These are phyloP conservation scores for Diarsia rubi DNA, from an alignment of 2,888 invertebrate genomes.

Conservation along the genomic window DNA sequence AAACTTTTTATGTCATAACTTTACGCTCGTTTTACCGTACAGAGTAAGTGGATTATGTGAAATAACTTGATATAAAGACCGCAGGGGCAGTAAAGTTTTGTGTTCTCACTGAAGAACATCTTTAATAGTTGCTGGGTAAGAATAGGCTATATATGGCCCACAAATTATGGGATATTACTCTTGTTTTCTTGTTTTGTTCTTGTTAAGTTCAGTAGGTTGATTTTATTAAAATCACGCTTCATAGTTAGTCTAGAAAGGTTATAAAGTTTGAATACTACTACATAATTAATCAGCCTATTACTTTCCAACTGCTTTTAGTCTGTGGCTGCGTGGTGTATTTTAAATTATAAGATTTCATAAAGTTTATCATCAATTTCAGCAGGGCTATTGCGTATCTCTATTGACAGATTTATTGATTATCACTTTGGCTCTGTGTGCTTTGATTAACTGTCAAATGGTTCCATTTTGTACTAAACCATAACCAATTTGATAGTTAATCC, in stretches of 20 bases:
- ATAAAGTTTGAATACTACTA: not conserved
- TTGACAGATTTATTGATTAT: too few relatives aligned
- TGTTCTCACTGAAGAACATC: not conserved
- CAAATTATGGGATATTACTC: not conserved
- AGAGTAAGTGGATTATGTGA: conserved; percentile 52
- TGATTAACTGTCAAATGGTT: too few relatives aligned
- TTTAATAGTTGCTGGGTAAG: not conserved
- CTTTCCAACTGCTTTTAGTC: not conserved
- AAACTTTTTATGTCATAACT: conserved; percentile 57
- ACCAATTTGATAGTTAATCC: too few relatives aligned
- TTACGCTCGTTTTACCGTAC: conserved; percentile 44
- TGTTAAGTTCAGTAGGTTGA: too few relatives aligned
- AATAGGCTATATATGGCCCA: not conserved
- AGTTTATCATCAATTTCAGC: too few relatives aligned
- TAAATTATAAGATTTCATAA: not conserved
- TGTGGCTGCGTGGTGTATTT: not conserved
- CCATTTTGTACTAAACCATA: too few relatives aligned
- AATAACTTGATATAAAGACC: conserved; percentile 38
- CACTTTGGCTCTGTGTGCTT: too few relatives aligned
- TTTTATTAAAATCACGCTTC: too few relatives aligned
- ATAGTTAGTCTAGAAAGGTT: not conserved
- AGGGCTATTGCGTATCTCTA: too few relatives aligned
- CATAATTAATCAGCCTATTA: not conserved
- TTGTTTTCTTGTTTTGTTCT: not conserved
- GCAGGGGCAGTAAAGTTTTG: conserved; percentile 23